phyloP scores from a whole-genome alignment of 2,797 vertebrate genomes.

The Diceros bicornis region DNA sequence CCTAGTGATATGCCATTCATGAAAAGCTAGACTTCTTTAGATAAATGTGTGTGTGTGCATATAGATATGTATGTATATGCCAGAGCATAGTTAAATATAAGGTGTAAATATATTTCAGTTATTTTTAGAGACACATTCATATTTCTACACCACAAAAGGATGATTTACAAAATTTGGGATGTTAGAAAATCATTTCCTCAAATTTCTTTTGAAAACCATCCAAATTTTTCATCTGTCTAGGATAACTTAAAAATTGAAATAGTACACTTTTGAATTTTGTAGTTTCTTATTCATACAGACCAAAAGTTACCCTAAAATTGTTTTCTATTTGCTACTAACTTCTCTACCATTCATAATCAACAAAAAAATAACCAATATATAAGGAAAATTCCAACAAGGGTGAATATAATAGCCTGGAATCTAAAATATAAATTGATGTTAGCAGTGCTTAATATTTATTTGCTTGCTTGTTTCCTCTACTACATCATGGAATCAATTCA shows the following conservation, averaged over 20 bases:
- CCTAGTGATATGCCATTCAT: not conserved
- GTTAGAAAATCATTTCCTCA: not conserved
- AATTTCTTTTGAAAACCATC: conserved; percentile 1
- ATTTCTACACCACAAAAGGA: not conserved
- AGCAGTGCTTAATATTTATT: not conserved
- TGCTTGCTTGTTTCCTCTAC: not conserved
- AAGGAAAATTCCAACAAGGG: conserved; percentile 65
- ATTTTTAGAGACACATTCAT: not conserved
- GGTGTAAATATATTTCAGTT: not conserved
- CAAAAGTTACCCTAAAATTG: conserved; percentile 74
- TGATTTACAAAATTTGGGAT: not conserved
- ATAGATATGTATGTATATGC: not conserved
- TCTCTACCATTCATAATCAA: conserved; percentile 80
- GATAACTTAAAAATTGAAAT: conserved; percentile 82
- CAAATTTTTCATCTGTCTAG: conserved; percentile 70
- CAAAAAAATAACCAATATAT: conserved; percentile 69
- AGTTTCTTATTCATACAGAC: conserved; percentile 34
- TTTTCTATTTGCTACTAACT: conserved; percentile 79
- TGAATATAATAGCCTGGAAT: conserved; percentile 57
- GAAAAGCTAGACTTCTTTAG: not conserved
- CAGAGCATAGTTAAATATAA: not conserved
- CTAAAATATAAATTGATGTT: conserved; percentile 28
- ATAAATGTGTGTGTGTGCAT: not conserved
- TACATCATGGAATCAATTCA: not conserved
- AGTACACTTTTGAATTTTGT: conserved; percentile 28